Percentiles rank a stretch among this genome's conserved stretches.
Evolutionary conservation across 2,888 invertebrate genomes (phyloP).

Genomic region (Acronicta aceris): DNA sequence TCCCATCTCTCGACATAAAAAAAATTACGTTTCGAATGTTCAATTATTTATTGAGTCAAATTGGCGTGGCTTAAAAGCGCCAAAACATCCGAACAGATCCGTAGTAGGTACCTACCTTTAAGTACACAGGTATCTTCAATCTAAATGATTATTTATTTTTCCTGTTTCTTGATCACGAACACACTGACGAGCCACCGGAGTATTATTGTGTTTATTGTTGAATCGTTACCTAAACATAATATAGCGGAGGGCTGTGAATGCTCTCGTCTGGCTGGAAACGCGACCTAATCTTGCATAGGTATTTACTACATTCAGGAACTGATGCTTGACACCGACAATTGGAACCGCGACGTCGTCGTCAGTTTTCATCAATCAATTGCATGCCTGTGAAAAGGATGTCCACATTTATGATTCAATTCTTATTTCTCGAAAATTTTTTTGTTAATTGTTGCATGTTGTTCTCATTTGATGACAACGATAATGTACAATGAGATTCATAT

Average conservation of each 20-base stretch:
- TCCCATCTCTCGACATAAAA: too few relatives aligned
- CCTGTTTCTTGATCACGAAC: conserved; percentile 25
- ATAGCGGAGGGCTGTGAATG: not conserved
- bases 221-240: conserved; percentile 14
- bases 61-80: too few relatives aligned
- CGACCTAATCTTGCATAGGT: not conserved
- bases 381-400: conserved; percentile 13
- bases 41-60: too few relatives aligned
- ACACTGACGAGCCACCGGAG: not conserved
- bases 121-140: not conserved
- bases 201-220: conserved; percentile 7
- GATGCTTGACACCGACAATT: conserved; percentile 10
- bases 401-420: conserved; percentile 1
- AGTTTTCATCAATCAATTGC: conserved; percentile 26
- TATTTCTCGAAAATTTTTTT: not conserved
- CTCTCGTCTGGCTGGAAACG: not conserved
- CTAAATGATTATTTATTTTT: conserved; percentile 17
- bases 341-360: conserved; percentile 1
- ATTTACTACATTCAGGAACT: conserved; percentile 1
- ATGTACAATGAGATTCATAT: too few relatives aligned
- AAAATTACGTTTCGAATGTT: too few relatives aligned
- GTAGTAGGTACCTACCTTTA: too few relatives aligned
- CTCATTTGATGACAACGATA: too few relatives aligned
- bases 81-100: too few relatives aligned
- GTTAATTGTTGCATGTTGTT: too few relatives aligned